Base-by-base conservation (phyloP, 1,140 invertebrate genomes). In the Phymorhynchus buccinoides region DNA sequence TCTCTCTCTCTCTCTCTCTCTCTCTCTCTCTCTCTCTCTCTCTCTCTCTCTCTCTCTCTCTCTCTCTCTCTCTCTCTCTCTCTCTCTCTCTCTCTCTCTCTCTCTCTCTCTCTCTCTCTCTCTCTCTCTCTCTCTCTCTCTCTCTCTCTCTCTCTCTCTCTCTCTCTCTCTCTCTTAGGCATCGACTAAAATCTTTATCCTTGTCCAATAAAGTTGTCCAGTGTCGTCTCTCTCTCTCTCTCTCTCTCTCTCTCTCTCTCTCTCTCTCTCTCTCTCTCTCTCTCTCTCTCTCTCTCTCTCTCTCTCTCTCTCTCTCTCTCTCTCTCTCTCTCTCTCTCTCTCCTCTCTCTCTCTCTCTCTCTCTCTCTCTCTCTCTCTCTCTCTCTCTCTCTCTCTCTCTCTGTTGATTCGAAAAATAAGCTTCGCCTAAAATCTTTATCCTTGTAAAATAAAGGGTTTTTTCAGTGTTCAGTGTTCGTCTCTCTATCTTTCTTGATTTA, bases 1-100 rank as follows among this genome's bases (percentile, higher is more conserved):
- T 77, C 73, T 77, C 30, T 32, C 4, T 32, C 7, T 77, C 73
- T 77, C 73, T 42, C 30, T 22, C 30, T n/a, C 30, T 77, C 12
- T 77, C 27, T n/a, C 12, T 77, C 73, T 77, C 30, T 32, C 4
- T 32, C 7, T 77, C 56, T 62, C 56, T 62, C 12, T 18, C 12
- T 52, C 22, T 52, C 22, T 18, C 22, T 52, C 48, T 18, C 12
- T 52, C 48, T 0, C 12, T 52, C 48, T 52, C 48, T 52, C 48
- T 52, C 48, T 52, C 48, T 52, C 48, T 39, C 37, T 73, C 71
- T 73, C 71, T 73, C 71, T 73, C 71, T 73, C 71, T 73, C 71
- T 73, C 71, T 73, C 71, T 73, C 71, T 73, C 71, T 73, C 71
- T 73, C 71, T 73, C 71, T 73, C 71, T 73, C 71, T 73, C 71